These are phyloP conservation scores for Cavia porcellus DNA, from an alignment of 2,113 vertebrate species.

Conservation along the genomic window DNA sequence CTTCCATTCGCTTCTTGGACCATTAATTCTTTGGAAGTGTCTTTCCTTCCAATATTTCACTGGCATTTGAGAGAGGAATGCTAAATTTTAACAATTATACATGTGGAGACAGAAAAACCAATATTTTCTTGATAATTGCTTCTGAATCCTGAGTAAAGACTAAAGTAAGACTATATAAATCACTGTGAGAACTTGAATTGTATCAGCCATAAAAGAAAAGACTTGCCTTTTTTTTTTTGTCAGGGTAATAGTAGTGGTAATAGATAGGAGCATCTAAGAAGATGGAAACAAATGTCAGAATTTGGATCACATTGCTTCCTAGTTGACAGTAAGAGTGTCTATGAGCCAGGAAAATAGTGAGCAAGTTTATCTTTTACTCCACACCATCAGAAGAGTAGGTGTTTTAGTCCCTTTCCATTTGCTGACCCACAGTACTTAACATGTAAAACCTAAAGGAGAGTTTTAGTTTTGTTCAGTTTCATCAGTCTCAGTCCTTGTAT, in stretches of 20 bases:
- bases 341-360: background rate
- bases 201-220: background rate
- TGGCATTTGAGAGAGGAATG: background rate
- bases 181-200: background rate
- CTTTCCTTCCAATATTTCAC: background rate
- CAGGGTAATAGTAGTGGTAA: background rate
- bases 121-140: background rate
- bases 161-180: background rate
- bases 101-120: background rate
- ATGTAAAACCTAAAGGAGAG: background rate
- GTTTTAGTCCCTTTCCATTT: background rate
- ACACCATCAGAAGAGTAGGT: background rate
- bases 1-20: no score
- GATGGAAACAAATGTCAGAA: background rate
- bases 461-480: background rate
- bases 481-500: background rate
- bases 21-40: accelerated
- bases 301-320: background rate
- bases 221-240: accelerated
- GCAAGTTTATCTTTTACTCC: background rate
- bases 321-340: no score
- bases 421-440: background rate
- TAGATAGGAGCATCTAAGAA: background rate
- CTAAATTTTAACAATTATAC: background rate
- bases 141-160: background rate